Evolutionary conservation across 2,797 vertebrate genomes (phyloP), one percentile per base, ranked within the genome.

Genomic region (Huso huso): DNA sequence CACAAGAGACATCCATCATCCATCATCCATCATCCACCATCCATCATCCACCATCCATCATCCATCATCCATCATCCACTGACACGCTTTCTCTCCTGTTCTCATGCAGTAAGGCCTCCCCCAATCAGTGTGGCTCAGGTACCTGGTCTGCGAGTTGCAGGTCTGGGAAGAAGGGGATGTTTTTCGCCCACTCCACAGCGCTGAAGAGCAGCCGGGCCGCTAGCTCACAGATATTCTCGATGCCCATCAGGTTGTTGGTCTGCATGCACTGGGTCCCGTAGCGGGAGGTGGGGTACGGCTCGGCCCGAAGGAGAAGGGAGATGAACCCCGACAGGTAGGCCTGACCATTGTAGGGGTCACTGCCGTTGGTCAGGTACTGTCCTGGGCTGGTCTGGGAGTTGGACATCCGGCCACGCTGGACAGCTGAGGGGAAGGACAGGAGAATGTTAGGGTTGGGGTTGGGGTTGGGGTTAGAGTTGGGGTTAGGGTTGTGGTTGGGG

Each of bases 111-210:
- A 37, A 37, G 15, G 1, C 15, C 23, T 2, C 23, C 51, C 11
- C 51, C 11, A 0, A 11, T 6, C 9, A 8, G 61, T n/a, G 49
- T 12, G 8, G 5, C 7, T 0, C 7, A 6, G 81, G 79, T 78
- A 91, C 90, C 82, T 92, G 93, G 63, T 94, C 93, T 70, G 93
- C 88, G 67, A 94, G 90, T 83, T 92, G 93, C 71, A 94, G 83
- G 48, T 93, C 93, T 0, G 93, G 91, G 78, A 94, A 94, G 82
- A 94, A 94, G 12, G 93, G 93, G 81, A 94, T 90, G 83, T 91
- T 92, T 80, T 93, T 93, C 67, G 93, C 93, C 93, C 93, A 94
- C 68, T 94, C 93, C 0, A 94, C 89, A 0, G 93, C 88, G 0
- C 91, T 90, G 87, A 94, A 93, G 63, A 94, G 91, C 67, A 94